Percentiles rank a stretch among this genome's conserved stretches.
Evolutionary conservation across 2,113 vertebrate genomes (phyloP).

Genomic region (Martes martes): DNA sequence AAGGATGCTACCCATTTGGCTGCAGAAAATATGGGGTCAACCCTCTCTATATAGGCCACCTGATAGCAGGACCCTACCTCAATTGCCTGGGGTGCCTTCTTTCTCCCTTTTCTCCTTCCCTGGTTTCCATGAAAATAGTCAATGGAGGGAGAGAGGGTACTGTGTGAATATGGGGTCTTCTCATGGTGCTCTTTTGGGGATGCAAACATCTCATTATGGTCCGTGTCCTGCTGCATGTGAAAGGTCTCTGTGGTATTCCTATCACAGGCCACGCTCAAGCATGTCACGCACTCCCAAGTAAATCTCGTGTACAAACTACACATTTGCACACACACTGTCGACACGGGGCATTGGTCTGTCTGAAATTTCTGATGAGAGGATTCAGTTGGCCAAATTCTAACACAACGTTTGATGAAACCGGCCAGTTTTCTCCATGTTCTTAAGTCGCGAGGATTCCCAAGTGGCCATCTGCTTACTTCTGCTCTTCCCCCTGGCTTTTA

Average conservation of each 20-base stretch:
- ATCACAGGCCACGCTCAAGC: background rate
- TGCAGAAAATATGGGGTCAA: background rate
- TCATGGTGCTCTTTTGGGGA: no score
- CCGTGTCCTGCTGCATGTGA: rapidly evolving
- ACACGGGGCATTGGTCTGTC: background rate
- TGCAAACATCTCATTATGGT: no score
- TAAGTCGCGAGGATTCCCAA: background rate
- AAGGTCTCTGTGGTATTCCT: no score
- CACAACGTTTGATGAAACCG: rapidly evolving
- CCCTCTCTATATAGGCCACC: rapidly evolving
- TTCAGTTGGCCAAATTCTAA: background rate
- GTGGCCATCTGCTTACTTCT: background rate
- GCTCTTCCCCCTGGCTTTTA: rapidly evolving
- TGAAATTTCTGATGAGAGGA: no score
- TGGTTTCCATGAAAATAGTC: no score
- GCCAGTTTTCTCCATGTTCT: rapidly evolving
- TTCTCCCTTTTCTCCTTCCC: background rate
- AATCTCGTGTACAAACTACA: rapidly evolving
- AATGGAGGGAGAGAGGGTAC: background rate
- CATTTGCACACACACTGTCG: rapidly evolving
- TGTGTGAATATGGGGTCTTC: background rate
- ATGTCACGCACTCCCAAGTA: background rate
- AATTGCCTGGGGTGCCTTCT: background rate
- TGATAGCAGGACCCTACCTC: background rate
- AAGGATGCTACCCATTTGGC: rapidly evolving